Evolutionary conservation across 2,888 invertebrate species (phyloP).

Genomic region (Ennomos quercinarius): DNA sequence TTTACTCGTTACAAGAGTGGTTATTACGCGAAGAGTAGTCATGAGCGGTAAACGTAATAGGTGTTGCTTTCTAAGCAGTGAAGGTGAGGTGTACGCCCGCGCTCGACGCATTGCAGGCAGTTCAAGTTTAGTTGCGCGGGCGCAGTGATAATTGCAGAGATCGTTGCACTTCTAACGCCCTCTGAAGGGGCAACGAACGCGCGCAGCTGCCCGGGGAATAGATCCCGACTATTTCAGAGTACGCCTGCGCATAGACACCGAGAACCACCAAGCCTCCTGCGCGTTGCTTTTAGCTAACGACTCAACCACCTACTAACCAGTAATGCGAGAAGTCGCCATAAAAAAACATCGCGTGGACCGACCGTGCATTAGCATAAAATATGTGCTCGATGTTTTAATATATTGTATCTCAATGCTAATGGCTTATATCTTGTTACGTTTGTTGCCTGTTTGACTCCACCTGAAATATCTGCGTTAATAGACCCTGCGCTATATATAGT

Average conservation of each 20-base stretch:
- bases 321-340: conserved; percentile 62
- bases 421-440: conserved; percentile 30
- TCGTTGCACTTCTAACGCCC: conserved; percentile 84
- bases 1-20: conserved; percentile 65
- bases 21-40: conserved; percentile 50
- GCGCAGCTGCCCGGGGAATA: conserved; percentile 84
- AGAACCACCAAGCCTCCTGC: conserved; percentile 63
- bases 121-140: conserved; percentile 79
- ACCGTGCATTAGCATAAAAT: conserved; percentile 40
- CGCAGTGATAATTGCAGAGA: conserved; percentile 75
- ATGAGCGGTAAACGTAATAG: conserved; percentile 71
- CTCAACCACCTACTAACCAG: conserved; percentile 67
- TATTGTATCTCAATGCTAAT: conserved; percentile 34
- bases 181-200: conserved; percentile 81
- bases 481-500: background rate
- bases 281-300: conserved; percentile 60
- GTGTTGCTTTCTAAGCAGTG: conserved; percentile 82
- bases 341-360: conserved; percentile 44
- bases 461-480: conserved; percentile 23
- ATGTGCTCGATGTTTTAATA: conserved; percentile 35
- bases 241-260: conserved; percentile 62
- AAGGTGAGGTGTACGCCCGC: conserved; percentile 77
- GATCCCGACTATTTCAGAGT: conserved; percentile 84
- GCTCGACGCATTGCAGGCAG: conserved; percentile 66
- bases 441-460: conserved; percentile 31